Evolutionary conservation across 2,797 vertebrate genomes (phyloP).

Genomic region (Premnoplex brunnescens): DNA sequence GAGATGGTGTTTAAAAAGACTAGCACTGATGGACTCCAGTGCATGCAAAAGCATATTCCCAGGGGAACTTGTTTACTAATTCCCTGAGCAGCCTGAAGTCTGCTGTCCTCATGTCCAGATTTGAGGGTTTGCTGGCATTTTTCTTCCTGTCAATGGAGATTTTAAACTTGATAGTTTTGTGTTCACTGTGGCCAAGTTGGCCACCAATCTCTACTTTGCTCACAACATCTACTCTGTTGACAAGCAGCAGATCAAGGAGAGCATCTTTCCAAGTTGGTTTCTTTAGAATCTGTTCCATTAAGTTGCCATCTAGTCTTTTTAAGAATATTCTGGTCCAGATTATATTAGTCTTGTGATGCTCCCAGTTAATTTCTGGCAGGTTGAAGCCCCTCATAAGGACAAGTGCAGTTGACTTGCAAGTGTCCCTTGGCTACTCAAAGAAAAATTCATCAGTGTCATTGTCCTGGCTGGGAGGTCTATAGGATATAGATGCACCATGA

Average conservation of each 20-base stretch:
- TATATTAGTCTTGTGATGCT: not conserved
- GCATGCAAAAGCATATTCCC: not conserved
- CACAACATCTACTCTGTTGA: not conserved
- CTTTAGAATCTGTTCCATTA: not conserved
- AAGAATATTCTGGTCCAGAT: not conserved
- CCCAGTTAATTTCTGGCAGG: not conserved
- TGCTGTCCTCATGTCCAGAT: not conserved
- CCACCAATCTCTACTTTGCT: not conserved
- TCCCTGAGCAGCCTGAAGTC: not conserved
- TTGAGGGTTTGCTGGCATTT: not conserved
- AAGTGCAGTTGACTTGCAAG: not conserved
- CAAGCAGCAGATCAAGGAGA: not conserved
- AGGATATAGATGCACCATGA: too few relatives aligned
- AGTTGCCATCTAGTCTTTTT: not conserved
- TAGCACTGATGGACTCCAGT: not conserved
- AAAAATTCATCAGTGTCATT: not conserved
- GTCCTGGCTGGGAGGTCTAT: not conserved
- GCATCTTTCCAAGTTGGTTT: not conserved
- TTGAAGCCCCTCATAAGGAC: not conserved
- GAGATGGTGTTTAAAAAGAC: not conserved
- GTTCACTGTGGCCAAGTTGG: not conserved
- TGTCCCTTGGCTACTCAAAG: not conserved
- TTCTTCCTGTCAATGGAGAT: not conserved
- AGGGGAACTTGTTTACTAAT: not conserved
- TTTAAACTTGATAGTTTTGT: not conserved